Evolutionary conservation across 2,888 invertebrate species (phyloP), one percentile per base, ranked within the genome.

Genomic region (Mechanitis messenoides): DNA sequence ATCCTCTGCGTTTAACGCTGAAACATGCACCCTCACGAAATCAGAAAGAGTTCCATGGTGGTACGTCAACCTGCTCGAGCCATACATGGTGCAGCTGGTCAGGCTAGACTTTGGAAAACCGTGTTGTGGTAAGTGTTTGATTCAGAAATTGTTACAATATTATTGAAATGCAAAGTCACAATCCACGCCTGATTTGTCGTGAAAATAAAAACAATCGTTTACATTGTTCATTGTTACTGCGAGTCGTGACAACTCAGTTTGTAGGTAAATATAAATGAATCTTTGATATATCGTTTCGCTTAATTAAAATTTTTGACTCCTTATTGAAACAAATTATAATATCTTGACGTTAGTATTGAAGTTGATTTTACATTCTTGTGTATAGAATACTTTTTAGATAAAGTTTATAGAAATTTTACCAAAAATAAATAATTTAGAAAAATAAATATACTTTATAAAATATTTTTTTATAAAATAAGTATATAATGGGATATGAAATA

Each of bases 51-150:
- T 93, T 38, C 97, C 97, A 2, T 97, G 97, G 97, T 97, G 97
- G 97, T 97, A 97, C 86, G 97, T 97, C 73, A 97, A 97, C 85
- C 92, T 97, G 1, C 91, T 97, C 66, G 97, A 97, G 79, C 97
- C 97, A 0, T 97, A 97, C 83, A 97, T 97, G 96, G 97, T 97
- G 65, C 97, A 97, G 80, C 91, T 97, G 63, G 97, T 97, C 35
- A 91, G 97, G 54, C 88, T 97, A 63, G 97, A 97, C 90, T 97
- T 97, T 77, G 97, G 97, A 65, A 96, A 95, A 81, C 93, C 96
- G 33, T 97, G 97, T 77, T 97, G 97, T 80, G 96, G 97, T 96
- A 86, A 94, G 95, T 91, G 31, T 31, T 56, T 28, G 33, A 46
- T 5, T 35, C 11, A 59, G 33, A 9, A 42, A 42, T 42, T 42